Conservation (phyloP, 2,888 invertebrate genomes). For the Ophioninae sp. region DNA sequence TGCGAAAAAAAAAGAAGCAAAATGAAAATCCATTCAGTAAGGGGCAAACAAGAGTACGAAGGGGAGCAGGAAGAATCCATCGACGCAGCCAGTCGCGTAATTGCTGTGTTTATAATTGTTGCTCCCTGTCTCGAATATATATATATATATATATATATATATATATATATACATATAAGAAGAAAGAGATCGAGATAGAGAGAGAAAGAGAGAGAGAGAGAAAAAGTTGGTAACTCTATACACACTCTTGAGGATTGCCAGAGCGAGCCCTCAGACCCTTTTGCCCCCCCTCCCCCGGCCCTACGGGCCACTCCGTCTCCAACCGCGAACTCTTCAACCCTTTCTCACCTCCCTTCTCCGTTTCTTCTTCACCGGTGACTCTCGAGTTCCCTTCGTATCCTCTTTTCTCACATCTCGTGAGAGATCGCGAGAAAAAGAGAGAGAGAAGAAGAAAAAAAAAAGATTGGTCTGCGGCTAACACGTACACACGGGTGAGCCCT, state of each 20-base stretch:
- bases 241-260: conserved; percentile 61
- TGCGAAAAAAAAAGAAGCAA: conserved; percentile 21
- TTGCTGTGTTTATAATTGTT: conserved; percentile 77
- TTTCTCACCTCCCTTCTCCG: conserved; percentile 33
- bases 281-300: background rate
- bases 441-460: conserved; percentile 40
- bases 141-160: too few species aligned
- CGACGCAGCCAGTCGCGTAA: conserved; percentile 70
- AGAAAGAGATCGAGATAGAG: background rate
- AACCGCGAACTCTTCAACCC: conserved; percentile 61
- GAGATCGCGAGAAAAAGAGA: conserved; percentile 55
- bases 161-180: too few species aligned
- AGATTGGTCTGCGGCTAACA: conserved; percentile 71
- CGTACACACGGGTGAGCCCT: conserved; percentile 11
- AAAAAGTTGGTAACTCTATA: conserved; percentile 15
- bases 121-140: conserved; percentile 42
- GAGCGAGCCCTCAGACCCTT: conserved; percentile 47
- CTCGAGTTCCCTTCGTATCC: conserved; percentile 37
- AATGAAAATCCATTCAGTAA: background rate
- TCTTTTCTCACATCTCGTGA: conserved; percentile 52
- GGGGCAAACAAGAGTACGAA: conserved; percentile 41
- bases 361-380: conserved; percentile 26
- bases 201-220: background rate
- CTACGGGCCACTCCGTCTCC: conserved; percentile 57
- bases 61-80: conserved; percentile 57